Evolutionary conservation across 2,888 invertebrate species (phyloP), one percentile per base, ranked within the genome.

Genomic region (Epiblema foenella): DNA sequence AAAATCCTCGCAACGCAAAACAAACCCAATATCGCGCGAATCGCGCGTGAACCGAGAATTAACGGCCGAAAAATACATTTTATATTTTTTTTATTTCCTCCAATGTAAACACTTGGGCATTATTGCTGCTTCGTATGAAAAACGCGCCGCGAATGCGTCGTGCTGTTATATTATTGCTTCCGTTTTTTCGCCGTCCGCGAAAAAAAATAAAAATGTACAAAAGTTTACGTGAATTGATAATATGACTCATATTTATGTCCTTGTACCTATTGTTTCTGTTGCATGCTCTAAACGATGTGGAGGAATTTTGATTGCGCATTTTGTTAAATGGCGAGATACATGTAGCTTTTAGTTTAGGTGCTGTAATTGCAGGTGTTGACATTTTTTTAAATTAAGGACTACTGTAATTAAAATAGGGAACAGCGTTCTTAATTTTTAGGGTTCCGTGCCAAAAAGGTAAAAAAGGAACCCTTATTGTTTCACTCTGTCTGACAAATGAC

Each of bases 71-170:
- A 69, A 66, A 70, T 70, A 66, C 60, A 66, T 70, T 70, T 70
- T 54, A 60, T 60, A 66, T 70, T 70, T 70, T 70, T 70, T 70
- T 70, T 70, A 70, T 70, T 70, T 39, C 60, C 59, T 65, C 42
- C 70, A 54, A 70, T 70, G 70, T 70, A 70, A 65, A 70, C 70
- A 70, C 70, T 70, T 70, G 60, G 59, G 70, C 66, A 66, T 70
- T 70, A 70, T 70, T 70, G 66, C 70, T 54, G 58, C 33, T 64
- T 60, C 70, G 70, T 54, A 60, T 70, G 66, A 70, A 66, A 70
- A 70, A 70, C 70, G 66, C 69, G 64, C 59, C 70, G 70, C 54
- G 65, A 66, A 59, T 59, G 70, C 70, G 66, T 54, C 65, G 66
- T 60, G 33, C 70, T 60, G 59, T 66, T 70, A 66, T 60, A 66